A percentile compares a stretch with the other conserved stretches of the same genome.
Conservation (phyloP, 2,888 invertebrate genomes). For the Vesta saturnalis region DNA sequence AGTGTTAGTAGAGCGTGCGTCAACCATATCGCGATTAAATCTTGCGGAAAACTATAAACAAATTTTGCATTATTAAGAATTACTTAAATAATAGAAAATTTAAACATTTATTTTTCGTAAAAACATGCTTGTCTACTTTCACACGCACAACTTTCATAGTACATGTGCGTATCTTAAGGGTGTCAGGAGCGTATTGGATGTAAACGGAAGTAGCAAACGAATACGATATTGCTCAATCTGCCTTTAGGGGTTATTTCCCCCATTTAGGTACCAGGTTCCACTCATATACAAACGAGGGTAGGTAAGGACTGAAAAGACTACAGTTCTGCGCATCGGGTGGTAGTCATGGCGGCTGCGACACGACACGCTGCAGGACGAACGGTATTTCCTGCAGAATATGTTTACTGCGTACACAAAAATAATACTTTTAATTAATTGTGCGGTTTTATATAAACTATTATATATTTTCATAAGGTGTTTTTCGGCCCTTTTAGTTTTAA, state of each 20-base stretch:
- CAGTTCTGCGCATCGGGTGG: conserved; percentile 66
- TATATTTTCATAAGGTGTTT: background rate
- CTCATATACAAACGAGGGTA: conserved; percentile 37
- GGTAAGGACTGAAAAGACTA: conserved; percentile 58
- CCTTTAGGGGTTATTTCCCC: conserved; percentile 39
- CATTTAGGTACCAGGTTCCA: conserved; percentile 42
- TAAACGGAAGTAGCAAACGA: conserved; percentile 31
- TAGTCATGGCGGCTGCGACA: conserved; percentile 68
- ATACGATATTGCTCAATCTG: conserved; percentile 35
- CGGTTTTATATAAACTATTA: conserved; percentile 8
- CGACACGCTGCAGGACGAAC: conserved; percentile 67
- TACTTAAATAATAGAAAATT: too few species aligned
- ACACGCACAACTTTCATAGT: too few species aligned
- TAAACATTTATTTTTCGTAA: too few species aligned
- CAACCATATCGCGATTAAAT: conserved; percentile 58
- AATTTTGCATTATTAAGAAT: too few species aligned
- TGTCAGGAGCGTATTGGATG: conserved; percentile 16
- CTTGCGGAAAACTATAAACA: conserved; percentile 22
- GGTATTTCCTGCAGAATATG: conserved; percentile 38
- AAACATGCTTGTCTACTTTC: too few species aligned
- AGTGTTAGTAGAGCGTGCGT: conserved; percentile 15
- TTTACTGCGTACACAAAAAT: conserved; percentile 27
- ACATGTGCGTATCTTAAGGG: too few species aligned
- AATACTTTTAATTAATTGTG: conserved; percentile 31
- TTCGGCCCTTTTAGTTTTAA: background rate